Evolutionary conservation across 2,113 vertebrate genomes (phyloP).

Genomic region (Corythoichthys intestinalis): DNA sequence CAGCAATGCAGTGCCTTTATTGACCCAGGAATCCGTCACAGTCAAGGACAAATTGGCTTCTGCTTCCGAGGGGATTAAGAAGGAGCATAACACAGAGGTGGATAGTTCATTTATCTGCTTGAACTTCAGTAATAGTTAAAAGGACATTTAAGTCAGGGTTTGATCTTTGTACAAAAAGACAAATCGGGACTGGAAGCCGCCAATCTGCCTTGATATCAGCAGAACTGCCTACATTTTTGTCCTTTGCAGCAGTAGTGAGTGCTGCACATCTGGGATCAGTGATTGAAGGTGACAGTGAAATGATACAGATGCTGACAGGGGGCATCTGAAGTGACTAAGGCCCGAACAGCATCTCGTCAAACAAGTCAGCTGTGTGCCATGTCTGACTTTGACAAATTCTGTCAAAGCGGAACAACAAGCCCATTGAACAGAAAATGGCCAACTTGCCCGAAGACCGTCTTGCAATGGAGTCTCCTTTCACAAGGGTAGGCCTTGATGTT

Average conservation of each 20-base stretch:
- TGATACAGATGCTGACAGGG: slow-evolving; percentile 7
- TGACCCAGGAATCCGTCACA: slow-evolving; percentile 66
- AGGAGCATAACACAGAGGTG: slow-evolving; percentile 21
- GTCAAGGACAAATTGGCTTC: slow-evolving; percentile 67
- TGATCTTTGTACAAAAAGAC: slow-evolving; percentile 2
- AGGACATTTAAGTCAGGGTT: slow-evolving; percentile 4
- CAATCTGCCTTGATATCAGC: neutral
- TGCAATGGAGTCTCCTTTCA: too few species aligned
- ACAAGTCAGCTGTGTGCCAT: slow-evolving; percentile 7
- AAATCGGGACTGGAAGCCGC: neutral
- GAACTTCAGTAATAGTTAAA: slow-evolving; percentile 21
- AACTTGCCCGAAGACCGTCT: too few species aligned
- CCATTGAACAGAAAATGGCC: too few species aligned
- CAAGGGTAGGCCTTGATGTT: too few species aligned
- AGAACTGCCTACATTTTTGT: slow-evolving; percentile 8
- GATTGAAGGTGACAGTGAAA: slow-evolving; percentile 9
- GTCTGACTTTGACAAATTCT: slow-evolving; percentile 4
- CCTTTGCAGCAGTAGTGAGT: slow-evolving; percentile 6
- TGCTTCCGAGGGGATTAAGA: slow-evolving; percentile 57
- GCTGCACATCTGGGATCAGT: slow-evolving; percentile 2
- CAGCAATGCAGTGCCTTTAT: slow-evolving; percentile 64
- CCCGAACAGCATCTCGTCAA: slow-evolving; percentile 4
- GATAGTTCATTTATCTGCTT: slow-evolving; percentile 19
- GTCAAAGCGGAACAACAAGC: neutral
- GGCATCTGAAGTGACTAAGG: neutral